Evolutionary conservation across 2,888 invertebrate genomes (phyloP).

Genomic region (Cephus rjabovi): DNA sequence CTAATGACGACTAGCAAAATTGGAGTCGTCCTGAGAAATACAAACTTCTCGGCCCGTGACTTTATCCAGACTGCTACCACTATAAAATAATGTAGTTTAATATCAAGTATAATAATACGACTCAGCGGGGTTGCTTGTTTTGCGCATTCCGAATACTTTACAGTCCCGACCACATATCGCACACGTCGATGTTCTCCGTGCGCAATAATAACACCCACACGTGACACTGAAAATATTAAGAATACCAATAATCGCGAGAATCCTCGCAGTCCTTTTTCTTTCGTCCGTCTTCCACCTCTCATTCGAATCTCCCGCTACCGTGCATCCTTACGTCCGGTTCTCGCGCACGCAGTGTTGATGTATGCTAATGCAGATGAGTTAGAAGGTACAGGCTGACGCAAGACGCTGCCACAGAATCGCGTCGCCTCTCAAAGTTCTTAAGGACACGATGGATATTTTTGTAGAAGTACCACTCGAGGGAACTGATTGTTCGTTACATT

Average conservation of each 20-base stretch:
- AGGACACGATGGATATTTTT: not conserved
- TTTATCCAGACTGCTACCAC: not conserved
- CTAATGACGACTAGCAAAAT: not conserved
- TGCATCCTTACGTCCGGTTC: slow-evolving; percentile 24
- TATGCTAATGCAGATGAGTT: slow-evolving; percentile 3
- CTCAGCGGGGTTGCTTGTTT: not conserved
- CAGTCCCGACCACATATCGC: not conserved
- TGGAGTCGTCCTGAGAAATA: not conserved
- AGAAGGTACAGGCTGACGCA: not conserved
- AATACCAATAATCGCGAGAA: not conserved
- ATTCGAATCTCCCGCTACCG: slow-evolving; percentile 37
- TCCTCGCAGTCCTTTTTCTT: not conserved
- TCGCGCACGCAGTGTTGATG: slow-evolving; percentile 8
- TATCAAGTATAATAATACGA: not conserved
- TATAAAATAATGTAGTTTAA: not conserved
- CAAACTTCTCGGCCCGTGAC: not conserved
- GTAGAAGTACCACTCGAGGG: not conserved
- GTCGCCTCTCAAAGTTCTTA: not conserved
- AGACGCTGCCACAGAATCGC: not conserved
- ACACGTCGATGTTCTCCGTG: not conserved
- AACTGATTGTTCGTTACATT: not conserved
- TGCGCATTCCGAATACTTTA: not conserved
- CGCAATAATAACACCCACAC: not conserved
- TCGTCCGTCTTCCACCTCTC: slow-evolving; percentile 34
- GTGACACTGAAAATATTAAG: not conserved